phyloP scores from a whole-genome alignment of 64 coral and sea anemone genomes.

The Montipora foliosa region DNA sequence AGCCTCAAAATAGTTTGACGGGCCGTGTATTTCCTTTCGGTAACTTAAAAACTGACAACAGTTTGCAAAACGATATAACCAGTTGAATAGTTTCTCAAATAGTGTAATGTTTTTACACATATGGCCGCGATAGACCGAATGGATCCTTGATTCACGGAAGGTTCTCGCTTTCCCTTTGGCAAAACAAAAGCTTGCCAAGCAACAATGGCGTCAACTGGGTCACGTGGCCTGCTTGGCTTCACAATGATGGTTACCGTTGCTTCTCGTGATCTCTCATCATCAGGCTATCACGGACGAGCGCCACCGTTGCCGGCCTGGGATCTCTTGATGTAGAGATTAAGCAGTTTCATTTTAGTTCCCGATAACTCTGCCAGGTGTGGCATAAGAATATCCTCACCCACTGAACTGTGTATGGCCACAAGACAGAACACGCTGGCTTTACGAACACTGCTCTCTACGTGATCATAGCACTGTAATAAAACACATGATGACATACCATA shows the following conservation, averaged over 20 bases:
- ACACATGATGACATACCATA: background rate
- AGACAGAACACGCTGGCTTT: slow-evolving; percentile 98
- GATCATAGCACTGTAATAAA: slow-evolving; percentile 91
- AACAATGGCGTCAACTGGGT: background rate
- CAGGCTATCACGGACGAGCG: slow-evolving; percentile 53
- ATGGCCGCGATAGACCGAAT: background rate
- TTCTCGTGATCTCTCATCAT: background rate
- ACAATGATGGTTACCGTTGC: background rate
- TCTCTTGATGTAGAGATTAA: slow-evolving; percentile 98
- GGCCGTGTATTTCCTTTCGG: background rate
- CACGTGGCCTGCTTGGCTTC: background rate
- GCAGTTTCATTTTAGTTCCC: slow-evolving; percentile 97
- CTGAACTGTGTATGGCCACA: slow-evolving; percentile 84
- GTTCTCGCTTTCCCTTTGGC: background rate
- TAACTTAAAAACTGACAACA: background rate
- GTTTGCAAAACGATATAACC: background rate
- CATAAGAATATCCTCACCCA: slow-evolving; percentile 80
- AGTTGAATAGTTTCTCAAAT: background rate
- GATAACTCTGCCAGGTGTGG: slow-evolving; percentile 94
- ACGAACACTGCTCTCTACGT: slow-evolving; percentile 95
- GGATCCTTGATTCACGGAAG: background rate
- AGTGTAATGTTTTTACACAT: background rate
- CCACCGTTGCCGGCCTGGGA: slow-evolving; percentile 87
- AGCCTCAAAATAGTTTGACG: background rate
- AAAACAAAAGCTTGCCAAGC: background rate